Conservation (phyloP, 1,140 invertebrate genomes). For the Diabrotica virgifera region DNA sequence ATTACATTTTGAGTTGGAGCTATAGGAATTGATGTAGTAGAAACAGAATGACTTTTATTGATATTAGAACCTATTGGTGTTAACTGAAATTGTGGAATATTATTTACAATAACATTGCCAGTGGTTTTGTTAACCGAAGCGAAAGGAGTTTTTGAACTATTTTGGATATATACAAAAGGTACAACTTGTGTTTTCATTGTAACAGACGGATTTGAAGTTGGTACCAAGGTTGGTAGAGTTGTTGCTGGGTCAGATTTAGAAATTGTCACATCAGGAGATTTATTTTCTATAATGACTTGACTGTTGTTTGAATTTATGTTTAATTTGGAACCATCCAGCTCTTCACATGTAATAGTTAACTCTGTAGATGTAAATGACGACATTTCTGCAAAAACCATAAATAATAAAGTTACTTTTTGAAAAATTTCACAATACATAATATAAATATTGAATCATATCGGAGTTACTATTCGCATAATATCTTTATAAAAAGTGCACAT, state of each 20-base stretch:
- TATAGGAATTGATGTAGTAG: conserved; percentile 21
- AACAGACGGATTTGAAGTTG: conserved; percentile 13
- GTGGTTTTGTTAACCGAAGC: conserved; percentile 30
- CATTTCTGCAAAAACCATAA: conserved; percentile 38
- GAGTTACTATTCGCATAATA: conserved; percentile 6
- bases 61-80: conserved; percentile 20
- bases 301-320: conserved; percentile 24
- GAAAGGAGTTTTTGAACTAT: conserved; percentile 38
- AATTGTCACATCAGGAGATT: conserved; percentile 35
- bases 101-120: conserved; percentile 32
- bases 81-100: conserved; percentile 37
- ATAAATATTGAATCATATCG: conserved; percentile 1
- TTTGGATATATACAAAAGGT: conserved; percentile 44
- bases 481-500: no score
- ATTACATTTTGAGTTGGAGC: conserved; percentile 37
- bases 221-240: conserved; percentile 5
- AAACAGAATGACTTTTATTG: conserved; percentile 7
- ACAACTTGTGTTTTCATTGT: conserved; percentile 35
- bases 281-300: conserved; percentile 30
- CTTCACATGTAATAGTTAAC: conserved; percentile 15
- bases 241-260: conserved; percentile 28
- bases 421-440: background rate
- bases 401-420: conserved; percentile 18
- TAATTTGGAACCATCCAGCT: conserved; percentile 23
- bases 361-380: conserved; percentile 29